These are phyloP conservation scores for Sylvia atricapilla DNA, from an alignment of 2,113 vertebrate genomes.

Conservation along the genomic window DNA sequence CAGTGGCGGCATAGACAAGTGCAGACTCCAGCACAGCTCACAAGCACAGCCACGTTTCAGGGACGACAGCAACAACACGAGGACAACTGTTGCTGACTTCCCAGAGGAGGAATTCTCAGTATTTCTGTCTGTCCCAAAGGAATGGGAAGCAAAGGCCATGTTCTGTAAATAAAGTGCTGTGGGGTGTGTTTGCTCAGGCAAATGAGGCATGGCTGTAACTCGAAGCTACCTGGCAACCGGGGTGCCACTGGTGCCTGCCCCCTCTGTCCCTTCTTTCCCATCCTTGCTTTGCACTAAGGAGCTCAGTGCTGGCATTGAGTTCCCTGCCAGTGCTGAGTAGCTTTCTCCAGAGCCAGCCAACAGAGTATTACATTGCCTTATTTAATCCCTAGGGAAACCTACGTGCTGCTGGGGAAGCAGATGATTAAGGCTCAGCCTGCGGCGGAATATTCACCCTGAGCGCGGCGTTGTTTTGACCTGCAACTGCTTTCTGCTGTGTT, in stretches of 20 bases:
- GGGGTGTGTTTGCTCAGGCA: slow-evolving; percentile 32
- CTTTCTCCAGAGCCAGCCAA: neutral
- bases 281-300: neutral
- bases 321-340: neutral
- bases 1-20: rapidly evolving
- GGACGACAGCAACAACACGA: neutral
- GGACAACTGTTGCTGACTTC: slow-evolving; percentile 40
- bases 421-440: neutral
- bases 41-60: neutral
- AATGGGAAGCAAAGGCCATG: slow-evolving; percentile 39
- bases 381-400: neutral
- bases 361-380: neutral
- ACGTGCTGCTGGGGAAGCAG: neutral
- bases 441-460: neutral
- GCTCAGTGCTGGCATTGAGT: neutral
- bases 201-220: slow-evolving; percentile 24
- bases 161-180: slow-evolving; percentile 31
- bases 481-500: neutral
- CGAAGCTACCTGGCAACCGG: neutral
- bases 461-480: neutral
- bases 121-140: neutral
- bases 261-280: neutral
- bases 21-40: rapidly evolving
- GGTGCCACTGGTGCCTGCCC: rapidly evolving
- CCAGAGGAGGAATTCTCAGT: slow-evolving; percentile 36